Evolutionary conservation across 2,113 vertebrate species (phyloP), one percentile per base, ranked within the genome.

Genomic region (Ctenomys sociabilis): DNA sequence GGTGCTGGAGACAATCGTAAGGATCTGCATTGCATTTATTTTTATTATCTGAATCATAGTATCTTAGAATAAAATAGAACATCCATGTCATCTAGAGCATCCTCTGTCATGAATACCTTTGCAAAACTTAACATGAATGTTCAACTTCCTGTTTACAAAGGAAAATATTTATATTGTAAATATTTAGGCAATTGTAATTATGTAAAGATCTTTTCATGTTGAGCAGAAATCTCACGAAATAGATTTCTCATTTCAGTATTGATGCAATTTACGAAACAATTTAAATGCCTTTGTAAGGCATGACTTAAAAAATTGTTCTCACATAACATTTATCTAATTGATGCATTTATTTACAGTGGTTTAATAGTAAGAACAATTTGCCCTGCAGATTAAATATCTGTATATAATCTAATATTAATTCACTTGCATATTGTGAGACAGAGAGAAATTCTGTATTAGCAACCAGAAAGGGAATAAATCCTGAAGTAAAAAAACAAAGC

Each of bases 301-400:
- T 49, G 19, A 22, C 3, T 86, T 94, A 86, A 81, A 92, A 92
- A 84, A 81, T 0, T 85, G 13, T 80, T 7, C 14, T 61, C 12
- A 88, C 2, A 45, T 80, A 81, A 26, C 43, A 95, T 93, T 92
- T 88, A 2, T 61, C 63, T 90, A 94, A 85, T 43, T 73, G 16
- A 54, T 66, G n/a, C 13, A 63, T 61, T 77, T 92, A 13, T 86
- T 37, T 52, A 21, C 35, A 70, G 68, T 70, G 64, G 5, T 37
- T 90, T 52, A 97, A 83, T 68, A 85, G 1, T 88, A 93, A 59
- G 78, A 92, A 0, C 26, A 91, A 75, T 95, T 86, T 84, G 0
- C 5, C 54, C 10, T 81, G 1, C 26, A 70, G 43, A 49, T 70
- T 85, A 72, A 40, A 2, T 91, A n/a, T 17, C 19, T 85, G 1